Percentiles rank a stretch among this genome's conserved stretches.
These are phyloP conservation scores for Cartodere bifasciata DNA, from an alignment of 2,888 invertebrate species.

Conservation along the genomic window DNA sequence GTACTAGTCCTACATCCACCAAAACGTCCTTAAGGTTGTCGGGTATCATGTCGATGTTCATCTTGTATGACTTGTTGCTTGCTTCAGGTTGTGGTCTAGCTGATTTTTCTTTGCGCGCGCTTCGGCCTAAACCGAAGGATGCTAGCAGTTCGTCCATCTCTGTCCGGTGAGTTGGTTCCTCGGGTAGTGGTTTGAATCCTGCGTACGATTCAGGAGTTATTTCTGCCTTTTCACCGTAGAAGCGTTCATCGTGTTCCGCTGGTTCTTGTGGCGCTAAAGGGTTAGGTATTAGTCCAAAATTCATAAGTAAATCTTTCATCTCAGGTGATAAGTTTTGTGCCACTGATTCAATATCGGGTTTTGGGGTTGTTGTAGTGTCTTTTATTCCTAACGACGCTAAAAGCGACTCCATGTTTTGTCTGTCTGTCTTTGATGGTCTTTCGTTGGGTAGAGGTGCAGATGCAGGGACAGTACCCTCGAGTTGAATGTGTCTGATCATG, in stretches of 20 bases:
- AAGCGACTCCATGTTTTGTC: too few relatives aligned
- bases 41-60: conserved; percentile 30
- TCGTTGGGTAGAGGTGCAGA: conserved; percentile 1
- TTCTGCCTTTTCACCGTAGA: conserved; percentile 24
- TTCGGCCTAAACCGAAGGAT: conserved; percentile 29
- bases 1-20: conserved; percentile 21
- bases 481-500: too few relatives aligned
- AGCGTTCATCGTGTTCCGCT: conserved; percentile 7
- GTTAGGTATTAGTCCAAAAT: conserved; percentile 34
- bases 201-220: conserved; percentile 29
- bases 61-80: conserved; percentile 12
- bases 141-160: conserved; percentile 32
- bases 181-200: conserved; percentile 34
- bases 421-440: conserved; percentile 3
- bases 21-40: conserved; percentile 27
- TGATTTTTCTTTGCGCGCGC: conserved; percentile 18
- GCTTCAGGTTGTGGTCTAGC: conserved; percentile 15
- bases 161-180: conserved; percentile 22
- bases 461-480: too few relatives aligned
- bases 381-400: too few relatives aligned
- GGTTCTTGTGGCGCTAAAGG: conserved; percentile 18
- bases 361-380: conserved; percentile 19
- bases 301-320: conserved; percentile 35
- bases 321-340: conserved; percentile 32
- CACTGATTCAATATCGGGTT: conserved; percentile 28